Evolutionary conservation across 2,888 invertebrate genomes (phyloP).

Genomic region (Cantharis rustica): DNA sequence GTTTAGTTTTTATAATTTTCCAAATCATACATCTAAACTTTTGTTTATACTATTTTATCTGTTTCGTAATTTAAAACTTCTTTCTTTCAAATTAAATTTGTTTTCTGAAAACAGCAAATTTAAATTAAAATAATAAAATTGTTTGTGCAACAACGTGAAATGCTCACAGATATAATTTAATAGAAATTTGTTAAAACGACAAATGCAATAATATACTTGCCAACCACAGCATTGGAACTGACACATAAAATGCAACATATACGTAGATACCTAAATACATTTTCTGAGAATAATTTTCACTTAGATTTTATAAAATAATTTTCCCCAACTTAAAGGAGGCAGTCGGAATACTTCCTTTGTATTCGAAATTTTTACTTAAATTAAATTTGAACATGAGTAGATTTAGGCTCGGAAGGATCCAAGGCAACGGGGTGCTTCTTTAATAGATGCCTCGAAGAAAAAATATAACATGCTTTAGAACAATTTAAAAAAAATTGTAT

Average conservation of each 20-base stretch:
- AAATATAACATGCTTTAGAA: too few relatives aligned
- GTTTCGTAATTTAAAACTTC: neutral
- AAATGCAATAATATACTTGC: neutral
- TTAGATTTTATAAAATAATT: slow-evolving; percentile 2
- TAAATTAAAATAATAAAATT: neutral
- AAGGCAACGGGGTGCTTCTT: too few relatives aligned
- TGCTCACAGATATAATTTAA: neutral
- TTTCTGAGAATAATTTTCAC: neutral
- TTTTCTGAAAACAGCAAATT: neutral
- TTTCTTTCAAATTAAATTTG: neutral
- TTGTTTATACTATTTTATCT: neutral
- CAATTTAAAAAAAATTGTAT: too few relatives aligned
- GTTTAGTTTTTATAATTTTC: too few relatives aligned
- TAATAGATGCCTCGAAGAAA: too few relatives aligned
- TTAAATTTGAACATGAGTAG: too few relatives aligned
- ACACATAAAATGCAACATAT: neutral
- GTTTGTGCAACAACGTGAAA: neutral
- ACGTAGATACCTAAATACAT: neutral
- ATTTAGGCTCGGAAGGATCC: too few relatives aligned
- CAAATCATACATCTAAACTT: neutral
- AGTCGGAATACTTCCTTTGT: slow-evolving; percentile 8
- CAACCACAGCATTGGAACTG: slow-evolving; percentile 2
- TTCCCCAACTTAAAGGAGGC: neutral
- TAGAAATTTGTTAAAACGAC: neutral
- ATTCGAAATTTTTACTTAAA: too few relatives aligned